Evolutionary conservation across 2,888 invertebrate genomes (phyloP).

Genomic region (Stegophylla sp.): DNA sequence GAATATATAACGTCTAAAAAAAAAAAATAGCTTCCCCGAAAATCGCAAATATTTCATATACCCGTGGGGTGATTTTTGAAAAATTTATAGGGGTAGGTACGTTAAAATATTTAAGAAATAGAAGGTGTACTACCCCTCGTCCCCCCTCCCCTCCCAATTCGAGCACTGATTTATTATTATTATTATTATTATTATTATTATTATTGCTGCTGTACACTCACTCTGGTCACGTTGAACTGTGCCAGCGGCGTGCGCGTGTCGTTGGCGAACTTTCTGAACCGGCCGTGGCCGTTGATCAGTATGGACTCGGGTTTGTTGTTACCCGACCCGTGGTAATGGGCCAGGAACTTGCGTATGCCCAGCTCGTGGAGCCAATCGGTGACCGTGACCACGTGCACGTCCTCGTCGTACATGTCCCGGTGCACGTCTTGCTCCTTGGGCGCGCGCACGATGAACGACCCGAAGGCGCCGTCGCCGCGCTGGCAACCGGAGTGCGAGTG

Average conservation of each 20-base stretch:
- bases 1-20: no score
- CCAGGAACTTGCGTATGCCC: constrained; percentile 77
- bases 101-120: no score
- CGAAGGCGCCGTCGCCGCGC: constrained; percentile 84
- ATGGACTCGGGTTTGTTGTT: constrained; percentile 83
- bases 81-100: no score
- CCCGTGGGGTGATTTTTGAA: no score
- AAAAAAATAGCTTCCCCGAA: no score
- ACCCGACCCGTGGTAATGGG: constrained; percentile 83
- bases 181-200: no score
- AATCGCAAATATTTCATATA: no score
- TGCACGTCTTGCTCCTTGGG: constrained; percentile 73
- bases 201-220: no score
- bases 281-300: constrained; percentile 81
- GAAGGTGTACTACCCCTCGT: no score
- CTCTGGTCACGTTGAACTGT: constrained; percentile 69
- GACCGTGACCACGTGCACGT: constrained; percentile 79
- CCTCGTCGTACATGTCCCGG: constrained; percentile 77
- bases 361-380: constrained; percentile 83
- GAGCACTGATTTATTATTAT: no score
- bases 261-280: constrained; percentile 64
- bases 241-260: constrained; percentile 70
- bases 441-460: constrained; percentile 77
- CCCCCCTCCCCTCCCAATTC: no score
- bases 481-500: constrained; percentile 82